Conservation (phyloP, 2,797 vertebrate genomes). For the Trematomus bernacchii region DNA sequence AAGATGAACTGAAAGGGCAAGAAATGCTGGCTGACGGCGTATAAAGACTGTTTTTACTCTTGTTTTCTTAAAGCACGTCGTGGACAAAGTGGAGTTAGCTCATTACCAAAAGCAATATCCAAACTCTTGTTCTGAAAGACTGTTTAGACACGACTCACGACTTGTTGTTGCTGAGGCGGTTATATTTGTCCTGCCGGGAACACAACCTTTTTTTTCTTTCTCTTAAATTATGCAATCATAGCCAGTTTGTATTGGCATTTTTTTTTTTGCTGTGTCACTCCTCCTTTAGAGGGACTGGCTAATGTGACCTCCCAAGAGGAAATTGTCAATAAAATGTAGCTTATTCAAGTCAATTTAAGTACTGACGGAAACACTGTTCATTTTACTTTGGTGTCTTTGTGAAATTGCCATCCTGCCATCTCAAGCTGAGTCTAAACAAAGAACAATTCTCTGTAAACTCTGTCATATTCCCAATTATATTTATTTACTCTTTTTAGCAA, state of each 20-base stretch:
- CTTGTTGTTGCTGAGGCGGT: slow-evolving; percentile 31
- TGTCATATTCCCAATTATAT: not conserved
- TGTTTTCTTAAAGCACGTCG: slow-evolving; percentile 31
- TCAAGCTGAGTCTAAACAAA: not conserved
- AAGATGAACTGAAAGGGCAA: slow-evolving; percentile 32
- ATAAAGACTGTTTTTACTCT: slow-evolving; percentile 24
- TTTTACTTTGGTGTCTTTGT: slow-evolving; percentile 16
- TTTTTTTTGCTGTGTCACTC: slow-evolving; percentile 35
- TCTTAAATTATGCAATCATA: slow-evolving; percentile 29
- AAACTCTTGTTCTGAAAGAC: slow-evolving; percentile 35
- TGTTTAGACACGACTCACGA: slow-evolving; percentile 26
- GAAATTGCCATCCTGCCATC: not conserved
- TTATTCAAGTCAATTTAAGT: slow-evolving; percentile 3
- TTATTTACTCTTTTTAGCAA: slow-evolving; percentile 10
- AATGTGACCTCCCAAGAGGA: slow-evolving; percentile 17
- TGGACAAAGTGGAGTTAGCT: slow-evolving; percentile 33
- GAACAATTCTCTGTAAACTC: slow-evolving; percentile 10
- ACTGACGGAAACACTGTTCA: not conserved
- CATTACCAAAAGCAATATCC: slow-evolving; percentile 46
- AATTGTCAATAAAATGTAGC: slow-evolving; percentile 23
- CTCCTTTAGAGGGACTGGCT: slow-evolving; percentile 11
- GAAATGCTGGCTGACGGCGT: slow-evolving; percentile 13
- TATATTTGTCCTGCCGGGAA: slow-evolving; percentile 37
- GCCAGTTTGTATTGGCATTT: slow-evolving; percentile 17
- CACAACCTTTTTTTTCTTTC: slow-evolving; percentile 15